These are phyloP conservation scores for Mugil cephalus DNA, from an alignment of 2,113 vertebrate genomes.

Conservation along the genomic window DNA sequence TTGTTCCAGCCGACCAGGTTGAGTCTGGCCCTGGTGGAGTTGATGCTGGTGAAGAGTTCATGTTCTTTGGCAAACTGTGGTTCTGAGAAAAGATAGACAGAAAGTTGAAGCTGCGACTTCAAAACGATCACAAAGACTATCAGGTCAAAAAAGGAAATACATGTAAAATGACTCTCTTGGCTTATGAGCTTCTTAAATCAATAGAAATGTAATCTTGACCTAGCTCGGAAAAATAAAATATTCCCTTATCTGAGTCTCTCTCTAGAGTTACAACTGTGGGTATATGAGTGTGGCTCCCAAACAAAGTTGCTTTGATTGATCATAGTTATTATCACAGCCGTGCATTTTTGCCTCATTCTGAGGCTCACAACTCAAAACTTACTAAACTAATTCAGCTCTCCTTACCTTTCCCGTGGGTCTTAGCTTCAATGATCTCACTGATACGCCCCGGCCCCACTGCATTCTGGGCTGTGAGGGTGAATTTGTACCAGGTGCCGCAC, in stretches of 20 bases:
- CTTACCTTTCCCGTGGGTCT: conserved; percentile 96
- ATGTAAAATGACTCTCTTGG: neutral
- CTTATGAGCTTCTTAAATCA: conserved; percentile 23
- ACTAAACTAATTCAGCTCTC: neutral
- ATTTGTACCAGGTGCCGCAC: conserved; percentile 99
- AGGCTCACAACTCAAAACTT: neutral
- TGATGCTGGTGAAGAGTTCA: conserved; percentile 96
- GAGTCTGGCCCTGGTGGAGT: conserved; percentile 91
- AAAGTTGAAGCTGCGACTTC: neutral
- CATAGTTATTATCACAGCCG: neutral
- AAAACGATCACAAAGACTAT: neutral
- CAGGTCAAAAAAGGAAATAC: neutral
- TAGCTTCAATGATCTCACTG: conserved; percentile 99
- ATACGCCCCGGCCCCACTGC: conserved; percentile 97
- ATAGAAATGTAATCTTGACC: conserved; percentile 18
- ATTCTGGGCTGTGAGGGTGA: conserved; percentile 98
- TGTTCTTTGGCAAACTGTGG: conserved; percentile 99
- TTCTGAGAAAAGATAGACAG: conserved; percentile 81
- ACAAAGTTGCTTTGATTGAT: neutral
- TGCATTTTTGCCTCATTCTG: neutral
- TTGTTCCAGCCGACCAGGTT: conserved; percentile 99
- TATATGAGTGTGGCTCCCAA: neutral
- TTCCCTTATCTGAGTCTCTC: neutral
- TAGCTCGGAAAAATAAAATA: neutral
- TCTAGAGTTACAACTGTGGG: neutral